Base-by-base conservation (phyloP, 2,797 vertebrate species). In the Acrossocheilus wenchowensis region DNA sequence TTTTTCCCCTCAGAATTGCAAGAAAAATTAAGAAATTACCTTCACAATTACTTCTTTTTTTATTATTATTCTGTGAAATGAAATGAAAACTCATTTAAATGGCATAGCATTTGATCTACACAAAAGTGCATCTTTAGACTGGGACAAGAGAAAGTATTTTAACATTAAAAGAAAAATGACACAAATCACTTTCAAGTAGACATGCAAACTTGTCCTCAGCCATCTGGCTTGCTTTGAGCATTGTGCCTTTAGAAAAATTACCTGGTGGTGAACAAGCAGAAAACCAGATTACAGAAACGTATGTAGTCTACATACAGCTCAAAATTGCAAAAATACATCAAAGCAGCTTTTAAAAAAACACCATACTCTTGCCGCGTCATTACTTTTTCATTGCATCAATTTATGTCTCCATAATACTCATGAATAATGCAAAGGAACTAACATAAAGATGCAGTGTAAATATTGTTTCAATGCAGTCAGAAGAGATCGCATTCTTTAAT, bases 311-410 rank as follows among this genome's bases (percentile, higher is more conserved):
- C 9, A 2, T 17, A 52, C 3, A 14, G 23, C 15, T 72, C 52
- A 17, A 71, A 57, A 71, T 52, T 48, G 6, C 64, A 2, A 39
- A 21, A 19, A 68, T 41, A 4, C 9, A 52, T 84, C 43, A 84
- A 84, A 84, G 26, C 30, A 12, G 57, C 14, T 39, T 10, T 26
- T 26, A 19, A 21, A 69, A 75, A 66, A 36, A 11, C 45, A 75
- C 57, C 41, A 41, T 54, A 26, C n/a, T 68, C 14, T 45, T 39
- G 45, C 72, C n/a, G 4, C 54, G 54, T 75, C 17, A 50, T 84
- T 78, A 74, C 64, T 52, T 71, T 68, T 86, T 83, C 71, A 87
- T 77, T 69, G 73, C 82, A 82, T 87, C 71, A 86, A 66, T 82
- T 79, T 88, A 69, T 75, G 50, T 54, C 82, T 85, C 45, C 48